Base-by-base conservation (phyloP, 1,140 invertebrate species). In the Nasonia giraulti region DNA sequence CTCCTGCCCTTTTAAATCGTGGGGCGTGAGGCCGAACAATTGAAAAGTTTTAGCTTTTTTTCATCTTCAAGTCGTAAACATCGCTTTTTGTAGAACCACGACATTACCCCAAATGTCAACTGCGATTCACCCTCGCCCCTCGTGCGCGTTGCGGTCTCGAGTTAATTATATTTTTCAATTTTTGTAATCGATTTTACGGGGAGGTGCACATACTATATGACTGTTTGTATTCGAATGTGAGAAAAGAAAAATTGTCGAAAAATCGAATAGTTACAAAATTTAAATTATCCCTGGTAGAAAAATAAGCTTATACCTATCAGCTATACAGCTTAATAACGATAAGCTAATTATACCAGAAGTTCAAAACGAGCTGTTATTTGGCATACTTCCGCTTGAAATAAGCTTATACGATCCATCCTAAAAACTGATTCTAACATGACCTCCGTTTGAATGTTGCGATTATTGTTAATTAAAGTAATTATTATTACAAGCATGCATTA, bases 1-100 rank as follows among this genome's bases (percentile, higher is more conserved):
- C 55, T 76, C 50, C 23, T 17, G 31, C 76, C 17, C 66, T 89
- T 92, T 92, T 88, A 90, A 91, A 91, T 89, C 27, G n/a, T 20
- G 86, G 88, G 83, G 62, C 62, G 90, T 87, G 89, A 86, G 87
- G 44, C 87, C 86, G 81, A 85, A 55, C 80, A 80, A 77, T 87
- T 80, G 69, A 77, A 86, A 85, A 87, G 82, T 87, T 86, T 86
- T 66, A 44, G 74, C 20, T 74, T 86, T 87, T 87, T 88, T 87
- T 86, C 31, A 62, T 71, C 68, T 83, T 82, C 12, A 83, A 85
- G 78, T 86, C 81, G 62, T 81, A 84, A 87, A 87, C 84, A 82
- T 37, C 20, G 71, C 87, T 90, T 90, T 88, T 87, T 84, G 83
- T 83, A 86, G 85, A 85, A 79, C 71, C 50, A 76, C 81, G 71